Base-by-base conservation (phyloP, 1,140 invertebrate species). In the Aphaenogaster ashmeadi region DNA sequence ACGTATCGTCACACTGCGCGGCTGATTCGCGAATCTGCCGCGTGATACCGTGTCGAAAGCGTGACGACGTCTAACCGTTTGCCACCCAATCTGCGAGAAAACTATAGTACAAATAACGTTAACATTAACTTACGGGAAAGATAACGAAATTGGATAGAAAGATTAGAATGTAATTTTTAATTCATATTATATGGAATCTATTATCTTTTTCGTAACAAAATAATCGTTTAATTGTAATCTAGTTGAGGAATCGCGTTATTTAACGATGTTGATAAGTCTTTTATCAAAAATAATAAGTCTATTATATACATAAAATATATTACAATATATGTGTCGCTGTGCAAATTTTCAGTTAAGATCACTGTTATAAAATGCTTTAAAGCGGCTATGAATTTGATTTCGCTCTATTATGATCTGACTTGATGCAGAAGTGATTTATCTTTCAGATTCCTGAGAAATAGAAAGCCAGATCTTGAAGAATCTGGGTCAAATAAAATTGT, bases 21-120 rank as follows among this genome's bases (percentile, higher is more conserved):
- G 58, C 52, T 62, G 66, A 52, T 71, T 79, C 47, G 85, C n/a
- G 62, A 69, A 83, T 81, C 67, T 67, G 41, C 21, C 38, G 58
- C 52, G 52, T 36, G 47, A 58, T 66, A 79, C 38, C 47, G 58
- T 27, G 66, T 54, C 47, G n/a, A 47, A 4, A 74, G 41, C 38
- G n/a, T n/a, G 56, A 21, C 36, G 50, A 71, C 44, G 56, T 87
- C 75, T 77, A 83, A 88, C 78, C 64, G 50, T 69, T 85, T 83
- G 77, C 89, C 21, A 72, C 80, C 74, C 67, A 84, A 88, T 90
- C 87, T n/a, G 74, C 38, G 52, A 44, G 38, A 13, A n/a, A 27
- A 58, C 3, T 44, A 7, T 27, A 41, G 36, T 62, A 38, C n/a
- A 47, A 79, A 66, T 18, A 27, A 62, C 13, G 2, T 41, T 44